Evolutionary conservation across 2,113 vertebrate species (phyloP), one percentile per base, ranked within the genome.

Genomic region (Chaetodon auriga): DNA sequence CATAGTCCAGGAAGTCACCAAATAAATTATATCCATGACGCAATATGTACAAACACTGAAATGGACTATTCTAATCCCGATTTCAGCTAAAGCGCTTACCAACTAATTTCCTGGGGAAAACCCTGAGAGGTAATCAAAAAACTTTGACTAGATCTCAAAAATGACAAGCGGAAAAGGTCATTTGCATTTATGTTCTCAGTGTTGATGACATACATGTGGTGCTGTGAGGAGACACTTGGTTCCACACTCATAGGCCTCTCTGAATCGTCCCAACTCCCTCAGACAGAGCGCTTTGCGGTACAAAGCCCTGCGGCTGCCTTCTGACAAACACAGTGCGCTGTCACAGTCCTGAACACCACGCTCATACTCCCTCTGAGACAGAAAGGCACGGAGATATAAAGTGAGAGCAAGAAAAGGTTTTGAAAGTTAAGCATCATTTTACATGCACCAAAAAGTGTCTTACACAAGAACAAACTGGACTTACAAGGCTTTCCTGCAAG

Each of bases 231-330:
- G 95, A 87, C 98, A 99, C 72, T 96, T 95, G 78, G 97, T 99
- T 82, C 97, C 97, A 91, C 97, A 99, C 60, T 98, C 97, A 1
- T 99, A 99, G 0, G 98, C 98, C 83, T 99, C 98, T 89, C 97
- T 96, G 88, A 99, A 95, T 76, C 96, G 95, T 9, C 97, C 98
- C 85, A 98, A 87, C 83, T 99, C 97, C 58, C 96, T 95, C 86
- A 99, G 93, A 74, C 96, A 97, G 1, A 97, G 94, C 0, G 98
- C 96, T 92, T 98, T 99, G 70, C 97, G 96, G 90, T 97, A 99
- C 9, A 99, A 94, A 0, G 98, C 98, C 80, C 97, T 94, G 82
- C 97, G 97, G 81, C 96, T 99, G 84, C 97, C 97, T 19, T 96
- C 85, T 61, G 96, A 97, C 23, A 97, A 95, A 62, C 93, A 96